Evolutionary conservation across 2,113 vertebrate species (phyloP), one percentile per base, ranked within the genome.

Genomic region (Oryzias melastigma): DNA sequence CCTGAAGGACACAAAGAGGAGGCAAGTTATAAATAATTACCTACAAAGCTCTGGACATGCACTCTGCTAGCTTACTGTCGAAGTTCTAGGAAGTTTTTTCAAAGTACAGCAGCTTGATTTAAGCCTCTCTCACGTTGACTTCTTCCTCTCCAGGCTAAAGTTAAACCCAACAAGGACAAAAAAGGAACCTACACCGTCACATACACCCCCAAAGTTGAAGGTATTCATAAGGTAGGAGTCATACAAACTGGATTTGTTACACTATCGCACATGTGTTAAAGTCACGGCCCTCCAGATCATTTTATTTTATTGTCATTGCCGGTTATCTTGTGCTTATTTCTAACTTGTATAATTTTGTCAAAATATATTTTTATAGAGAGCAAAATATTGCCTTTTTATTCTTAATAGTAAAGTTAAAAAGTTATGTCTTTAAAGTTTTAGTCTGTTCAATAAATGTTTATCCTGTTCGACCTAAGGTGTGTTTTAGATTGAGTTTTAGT

Each of bases 1-100:
- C 96, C 96, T 0, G 96, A 98, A 75, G 96, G 96, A 44, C 94
- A 98, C 89, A 98, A 93, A 0, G 96, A 98, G 62, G 96, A 98
- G 94, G 96, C 92, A 78, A 71, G 86, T 78, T 25, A 59, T 18
- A 54, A 22, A 55, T 40, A 14, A 58, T 52, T 20, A 4, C 19
- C 48, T 14, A 22, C 22, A 43, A 8, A 14, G 44, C n/a, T 22
- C 6, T 52, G 35, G 44, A 12, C 40, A 4, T 41, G 14, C 3
- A 16, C 17, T 29, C 2, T 52, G 20, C 14, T 29, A 29, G 24
- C n/a, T 53, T 16, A 27, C 14, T 27, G 13, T 17, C 35, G 7
- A 13, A 44, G 3, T 24, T 19, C 13, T 55, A 14, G 14, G 7
- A 20, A 14, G n/a, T 17, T 24, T 47, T 44, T 43, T 35, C 3